Evolutionary conservation across 2,888 invertebrate genomes (phyloP).

Genomic region (Gibbula magus): DNA sequence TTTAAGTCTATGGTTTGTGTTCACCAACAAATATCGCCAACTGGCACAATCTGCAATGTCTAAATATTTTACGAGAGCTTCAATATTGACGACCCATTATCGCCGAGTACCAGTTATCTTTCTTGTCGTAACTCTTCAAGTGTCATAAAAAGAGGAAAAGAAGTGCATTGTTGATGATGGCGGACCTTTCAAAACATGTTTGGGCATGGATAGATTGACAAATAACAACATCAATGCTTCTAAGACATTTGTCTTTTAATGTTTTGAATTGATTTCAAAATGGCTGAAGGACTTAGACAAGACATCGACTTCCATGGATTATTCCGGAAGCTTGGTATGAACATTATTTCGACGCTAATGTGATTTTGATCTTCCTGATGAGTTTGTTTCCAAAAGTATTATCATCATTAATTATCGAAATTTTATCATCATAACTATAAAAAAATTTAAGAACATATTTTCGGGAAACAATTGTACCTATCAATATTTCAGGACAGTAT

Average conservation of each 20-base stretch:
- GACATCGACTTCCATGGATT: slow-evolving; percentile 64
- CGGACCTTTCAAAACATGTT: slow-evolving; percentile 66
- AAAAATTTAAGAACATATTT: too few species aligned
- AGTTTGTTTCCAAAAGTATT: too few species aligned
- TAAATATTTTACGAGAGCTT: too few species aligned
- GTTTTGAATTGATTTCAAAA: slow-evolving; percentile 4
- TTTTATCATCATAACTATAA: too few species aligned
- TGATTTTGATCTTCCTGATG: not conserved
- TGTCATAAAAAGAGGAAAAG: not conserved
- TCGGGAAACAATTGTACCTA: too few species aligned
- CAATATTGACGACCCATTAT: too few species aligned
- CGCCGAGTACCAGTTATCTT: not conserved
- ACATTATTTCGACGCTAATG: not conserved
- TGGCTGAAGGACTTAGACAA: slow-evolving; percentile 48
- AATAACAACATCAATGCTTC: not conserved
- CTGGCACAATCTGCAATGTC: too few species aligned
- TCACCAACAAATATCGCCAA: too few species aligned
- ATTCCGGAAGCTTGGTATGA: slow-evolving; percentile 64
- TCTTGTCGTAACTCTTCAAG: not conserved
- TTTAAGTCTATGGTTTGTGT: too few species aligned
- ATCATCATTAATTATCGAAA: too few species aligned
- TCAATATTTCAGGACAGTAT: too few species aligned
- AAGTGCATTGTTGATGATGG: slow-evolving; percentile 19
- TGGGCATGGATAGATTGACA: slow-evolving; percentile 36
- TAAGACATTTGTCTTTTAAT: too few species aligned